Evolutionary conservation across 2,113 vertebrate species (phyloP).

Genomic region (Trogon surrucura): DNA sequence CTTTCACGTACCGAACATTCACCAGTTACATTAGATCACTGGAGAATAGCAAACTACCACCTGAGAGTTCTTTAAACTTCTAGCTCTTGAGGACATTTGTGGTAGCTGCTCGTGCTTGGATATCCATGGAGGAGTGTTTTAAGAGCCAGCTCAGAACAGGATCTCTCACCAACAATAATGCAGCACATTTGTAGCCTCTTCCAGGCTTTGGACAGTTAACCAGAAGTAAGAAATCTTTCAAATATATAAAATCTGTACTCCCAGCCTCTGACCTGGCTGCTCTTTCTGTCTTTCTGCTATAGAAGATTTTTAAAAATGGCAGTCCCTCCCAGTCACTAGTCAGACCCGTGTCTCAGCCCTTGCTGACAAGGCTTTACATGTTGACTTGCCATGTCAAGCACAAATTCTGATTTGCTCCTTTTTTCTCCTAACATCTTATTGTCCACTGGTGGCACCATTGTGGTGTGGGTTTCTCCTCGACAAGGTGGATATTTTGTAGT

Average conservation of each 20-base stretch:
- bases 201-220: not conserved
- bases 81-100: not conserved
- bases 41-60: not conserved
- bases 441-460: no score
- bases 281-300: not conserved
- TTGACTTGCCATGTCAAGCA: not conserved
- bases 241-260: not conserved
- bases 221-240: not conserved
- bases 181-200: not conserved
- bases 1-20: not conserved
- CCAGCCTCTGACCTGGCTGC: not conserved
- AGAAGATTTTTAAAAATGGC: not conserved
- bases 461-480: not conserved
- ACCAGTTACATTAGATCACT: not conserved
- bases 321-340: not conserved
- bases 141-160: not conserved
- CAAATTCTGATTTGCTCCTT: not conserved
- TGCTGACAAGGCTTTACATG: not conserved
- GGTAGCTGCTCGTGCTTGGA: not conserved
- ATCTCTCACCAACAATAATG: not conserved
- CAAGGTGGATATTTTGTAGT: not conserved
- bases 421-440: not conserved
- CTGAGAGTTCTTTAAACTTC: not conserved
- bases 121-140: not conserved
- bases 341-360: not conserved